Conservation (phyloP, 2,797 vertebrate genomes). For the Oryzias dopingdopingensis region DNA sequence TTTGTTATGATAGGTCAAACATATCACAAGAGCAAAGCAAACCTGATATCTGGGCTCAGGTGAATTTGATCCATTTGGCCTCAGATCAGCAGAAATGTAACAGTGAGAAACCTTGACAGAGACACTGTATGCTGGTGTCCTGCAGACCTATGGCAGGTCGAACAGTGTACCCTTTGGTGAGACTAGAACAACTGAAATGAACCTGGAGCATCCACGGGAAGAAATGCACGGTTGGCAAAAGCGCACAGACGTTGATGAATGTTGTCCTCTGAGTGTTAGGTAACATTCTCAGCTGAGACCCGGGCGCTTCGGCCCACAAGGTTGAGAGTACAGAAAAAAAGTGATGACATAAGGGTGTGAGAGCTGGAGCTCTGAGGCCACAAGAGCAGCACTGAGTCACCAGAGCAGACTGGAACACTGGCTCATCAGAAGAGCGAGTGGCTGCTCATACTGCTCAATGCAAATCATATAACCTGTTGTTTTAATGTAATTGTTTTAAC, state of each 20-base stretch:
- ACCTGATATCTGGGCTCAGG: slow-evolving; percentile 8
- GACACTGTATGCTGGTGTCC: slow-evolving; percentile 18
- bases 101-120: slow-evolving; percentile 55
- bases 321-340: slow-evolving; percentile 60
- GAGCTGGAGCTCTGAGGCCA: slow-evolving; percentile 38
- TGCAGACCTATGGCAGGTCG: slow-evolving; percentile 49
- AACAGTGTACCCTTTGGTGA: slow-evolving; percentile 28
- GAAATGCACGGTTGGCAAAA: slow-evolving; percentile 73
- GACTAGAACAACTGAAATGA: slow-evolving; percentile 57
- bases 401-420: slow-evolving; percentile 16
- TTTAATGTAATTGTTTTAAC: too few relatives aligned
- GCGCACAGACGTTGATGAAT: slow-evolving; percentile 74
- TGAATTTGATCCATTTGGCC: slow-evolving; percentile 8
- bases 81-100: slow-evolving; percentile 49
- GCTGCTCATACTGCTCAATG: too few relatives aligned
- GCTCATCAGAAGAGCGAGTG: background rate
- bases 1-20: background rate
- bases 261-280: slow-evolving; percentile 72
- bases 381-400: slow-evolving; percentile 22
- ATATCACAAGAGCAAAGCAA: background rate
- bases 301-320: slow-evolving; percentile 64
- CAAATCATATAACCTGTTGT: too few relatives aligned
- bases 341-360: slow-evolving; percentile 54
- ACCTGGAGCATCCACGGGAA: slow-evolving; percentile 49
- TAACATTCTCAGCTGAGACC: slow-evolving; percentile 73